Percentiles rank a stretch among this genome's conserved stretches.
Evolutionary conservation across 2,888 invertebrate genomes (phyloP).

Genomic region (Odontomyia ornata): DNA sequence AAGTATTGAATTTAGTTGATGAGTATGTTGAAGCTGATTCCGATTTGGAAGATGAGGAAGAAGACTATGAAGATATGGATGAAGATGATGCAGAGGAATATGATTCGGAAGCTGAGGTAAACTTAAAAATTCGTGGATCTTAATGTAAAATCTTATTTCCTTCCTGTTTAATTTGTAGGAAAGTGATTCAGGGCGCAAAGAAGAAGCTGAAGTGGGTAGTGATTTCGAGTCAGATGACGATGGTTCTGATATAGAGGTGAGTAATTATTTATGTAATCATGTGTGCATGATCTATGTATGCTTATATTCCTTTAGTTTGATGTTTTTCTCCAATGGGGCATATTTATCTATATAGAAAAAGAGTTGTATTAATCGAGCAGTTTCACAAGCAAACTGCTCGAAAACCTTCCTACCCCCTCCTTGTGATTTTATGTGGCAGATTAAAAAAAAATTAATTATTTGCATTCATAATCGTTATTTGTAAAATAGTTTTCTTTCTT

Average conservation of each 20-base stretch:
- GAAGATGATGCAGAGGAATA: conserved; percentile 36
- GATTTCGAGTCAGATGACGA: conserved; percentile 74
- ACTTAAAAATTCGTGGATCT: not conserved
- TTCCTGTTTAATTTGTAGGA: conserved; percentile 38
- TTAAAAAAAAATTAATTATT: no score
- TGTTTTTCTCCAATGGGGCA: no score
- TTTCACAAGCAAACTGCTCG: no score
- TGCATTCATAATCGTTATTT: no score
- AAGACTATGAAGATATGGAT: conserved; percentile 62
- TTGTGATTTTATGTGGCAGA: no score
- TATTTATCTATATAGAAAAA: no score
- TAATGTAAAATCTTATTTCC: conserved; percentile 45
- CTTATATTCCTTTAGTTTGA: no score
- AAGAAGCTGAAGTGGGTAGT: conserved; percentile 71
- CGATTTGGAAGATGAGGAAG: conserved; percentile 55
- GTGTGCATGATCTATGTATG: no score
- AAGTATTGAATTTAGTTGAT: conserved; percentile 67
- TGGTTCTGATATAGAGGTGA: conserved; percentile 85
- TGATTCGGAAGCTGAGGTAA: conserved; percentile 62
- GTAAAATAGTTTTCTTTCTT: no score
- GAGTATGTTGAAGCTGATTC: conserved; percentile 61
- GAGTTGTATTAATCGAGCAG: no score
- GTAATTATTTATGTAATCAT: conserved; percentile 46
- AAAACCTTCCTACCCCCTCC: no score
- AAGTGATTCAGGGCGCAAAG: conserved; percentile 76